phyloP scores from a whole-genome alignment of 2,797 vertebrate species.

The Phalloptychus januarius region DNA sequence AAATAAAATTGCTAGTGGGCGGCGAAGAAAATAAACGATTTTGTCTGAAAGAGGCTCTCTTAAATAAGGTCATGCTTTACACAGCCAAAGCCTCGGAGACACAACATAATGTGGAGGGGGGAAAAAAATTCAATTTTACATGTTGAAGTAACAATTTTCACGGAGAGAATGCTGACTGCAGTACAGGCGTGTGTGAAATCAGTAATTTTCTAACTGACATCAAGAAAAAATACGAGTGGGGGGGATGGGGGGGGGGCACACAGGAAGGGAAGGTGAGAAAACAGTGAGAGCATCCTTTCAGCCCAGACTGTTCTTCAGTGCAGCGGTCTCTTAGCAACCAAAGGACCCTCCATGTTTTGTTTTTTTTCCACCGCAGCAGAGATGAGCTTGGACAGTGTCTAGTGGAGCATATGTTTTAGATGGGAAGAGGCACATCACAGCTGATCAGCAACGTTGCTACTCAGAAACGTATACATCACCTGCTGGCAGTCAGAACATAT shows the following conservation, averaged over 20 bases:
- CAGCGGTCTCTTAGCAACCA: conserved; percentile 83
- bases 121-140: conserved; percentile 75
- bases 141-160: conserved; percentile 72
- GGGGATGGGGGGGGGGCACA: too few species aligned
- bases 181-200: conserved; percentile 21
- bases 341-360: conserved; percentile 66
- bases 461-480: conserved; percentile 69
- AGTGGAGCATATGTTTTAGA: conserved; percentile 67
- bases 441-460: conserved; percentile 41
- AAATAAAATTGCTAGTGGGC: conserved; percentile 44
- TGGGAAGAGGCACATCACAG: conserved; percentile 50
- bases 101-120: conserved; percentile 49
- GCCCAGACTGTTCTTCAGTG: conserved; percentile 85
- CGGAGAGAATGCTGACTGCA: conserved; percentile 63
- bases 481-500: conserved; percentile 71
- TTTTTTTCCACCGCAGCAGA: conserved; percentile 6
- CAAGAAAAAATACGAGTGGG: conserved; percentile 12
- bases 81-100: conserved; percentile 30
- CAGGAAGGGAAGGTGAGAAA: conserved; percentile 7
- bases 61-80: conserved; percentile 62
- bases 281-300: conserved; percentile 76
- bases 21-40: conserved; percentile 68
- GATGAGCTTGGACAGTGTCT: conserved; percentile 71
- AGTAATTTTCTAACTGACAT: conserved; percentile 23
- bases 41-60: conserved; percentile 62